These are phyloP conservation scores for Lophura nycthemera DNA, from an alignment of 2,113 vertebrate species.

Conservation along the genomic window DNA sequence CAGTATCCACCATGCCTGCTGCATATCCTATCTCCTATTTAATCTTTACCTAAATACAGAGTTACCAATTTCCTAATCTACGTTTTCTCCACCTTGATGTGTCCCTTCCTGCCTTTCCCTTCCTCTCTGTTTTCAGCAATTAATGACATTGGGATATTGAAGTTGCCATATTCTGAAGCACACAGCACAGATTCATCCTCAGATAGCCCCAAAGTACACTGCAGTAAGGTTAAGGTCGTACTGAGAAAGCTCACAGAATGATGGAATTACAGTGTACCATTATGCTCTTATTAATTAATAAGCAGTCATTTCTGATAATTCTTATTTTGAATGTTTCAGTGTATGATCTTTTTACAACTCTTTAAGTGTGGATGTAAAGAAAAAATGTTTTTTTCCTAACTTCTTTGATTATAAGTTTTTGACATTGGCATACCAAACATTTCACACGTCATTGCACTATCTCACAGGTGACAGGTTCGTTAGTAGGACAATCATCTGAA, in stretches of 20 bases:
- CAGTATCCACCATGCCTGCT: not conserved
- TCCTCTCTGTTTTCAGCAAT: not conserved
- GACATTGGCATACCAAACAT: not conserved
- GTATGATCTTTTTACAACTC: not conserved
- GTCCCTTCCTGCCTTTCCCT: not conserved
- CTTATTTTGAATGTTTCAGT: not conserved
- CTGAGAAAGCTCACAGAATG: not conserved
- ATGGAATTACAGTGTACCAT: not conserved
- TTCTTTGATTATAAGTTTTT: not conserved
- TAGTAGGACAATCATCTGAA: not conserved
- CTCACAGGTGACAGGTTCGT: not conserved
- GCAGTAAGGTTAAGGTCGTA: not conserved
- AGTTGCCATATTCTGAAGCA: not conserved
- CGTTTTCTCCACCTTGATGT: not conserved
- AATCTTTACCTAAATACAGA: not conserved
- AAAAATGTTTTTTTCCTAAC: accelerated
- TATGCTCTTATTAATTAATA: not conserved
- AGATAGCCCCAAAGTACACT: not conserved
- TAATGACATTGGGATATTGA: not conserved
- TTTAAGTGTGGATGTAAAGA: not conserved
- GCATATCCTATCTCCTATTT: not conserved
- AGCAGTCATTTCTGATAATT: not conserved
- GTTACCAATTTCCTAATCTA: not conserved
- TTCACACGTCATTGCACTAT: accelerated
- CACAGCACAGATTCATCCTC: not conserved